Evolutionary conservation across 2,888 invertebrate species (phyloP).

Genomic region (Corbicula japonica): DNA sequence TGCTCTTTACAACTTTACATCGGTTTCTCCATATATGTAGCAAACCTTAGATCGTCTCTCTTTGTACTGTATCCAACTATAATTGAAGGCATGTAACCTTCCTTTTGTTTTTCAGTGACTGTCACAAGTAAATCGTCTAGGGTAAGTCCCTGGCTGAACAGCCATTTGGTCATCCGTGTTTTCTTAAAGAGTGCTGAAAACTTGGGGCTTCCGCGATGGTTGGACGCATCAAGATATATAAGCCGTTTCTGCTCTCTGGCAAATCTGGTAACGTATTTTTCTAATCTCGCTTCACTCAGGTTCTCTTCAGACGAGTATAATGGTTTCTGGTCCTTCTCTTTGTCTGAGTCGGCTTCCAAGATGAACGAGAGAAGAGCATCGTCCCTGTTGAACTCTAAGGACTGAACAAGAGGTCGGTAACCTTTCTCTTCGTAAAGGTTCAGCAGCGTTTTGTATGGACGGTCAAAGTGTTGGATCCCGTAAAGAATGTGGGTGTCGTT

Average conservation of each 20-base stretch:
- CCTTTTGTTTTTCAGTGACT: slow-evolving; percentile 68
- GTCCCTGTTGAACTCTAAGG: slow-evolving; percentile 73
- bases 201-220: slow-evolving; percentile 74
- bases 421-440: slow-evolving; percentile 79
- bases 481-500: slow-evolving; percentile 76
- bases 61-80: slow-evolving; percentile 77
- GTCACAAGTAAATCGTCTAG: slow-evolving; percentile 65
- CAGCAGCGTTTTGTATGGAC: slow-evolving; percentile 79
- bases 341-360: slow-evolving; percentile 69
- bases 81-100: slow-evolving; percentile 76
- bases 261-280: slow-evolving; percentile 70
- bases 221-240: slow-evolving; percentile 79
- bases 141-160: slow-evolving; percentile 73
- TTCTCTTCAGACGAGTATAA: slow-evolving; percentile 76
- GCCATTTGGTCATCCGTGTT: slow-evolving; percentile 70
- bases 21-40: slow-evolving; percentile 72
- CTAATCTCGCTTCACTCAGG: slow-evolving; percentile 69
- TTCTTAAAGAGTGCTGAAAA: slow-evolving; percentile 83
- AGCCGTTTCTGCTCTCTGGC: slow-evolving; percentile 71
- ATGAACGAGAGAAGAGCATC: slow-evolving; percentile 80
- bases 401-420: slow-evolving; percentile 79
- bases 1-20: no score
- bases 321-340: slow-evolving; percentile 65
- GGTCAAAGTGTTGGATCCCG: slow-evolving; percentile 78
- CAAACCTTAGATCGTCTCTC: slow-evolving; percentile 63